Conservation (phyloP, 2,113 vertebrate genomes). For the Odontophorus gujanensis region DNA sequence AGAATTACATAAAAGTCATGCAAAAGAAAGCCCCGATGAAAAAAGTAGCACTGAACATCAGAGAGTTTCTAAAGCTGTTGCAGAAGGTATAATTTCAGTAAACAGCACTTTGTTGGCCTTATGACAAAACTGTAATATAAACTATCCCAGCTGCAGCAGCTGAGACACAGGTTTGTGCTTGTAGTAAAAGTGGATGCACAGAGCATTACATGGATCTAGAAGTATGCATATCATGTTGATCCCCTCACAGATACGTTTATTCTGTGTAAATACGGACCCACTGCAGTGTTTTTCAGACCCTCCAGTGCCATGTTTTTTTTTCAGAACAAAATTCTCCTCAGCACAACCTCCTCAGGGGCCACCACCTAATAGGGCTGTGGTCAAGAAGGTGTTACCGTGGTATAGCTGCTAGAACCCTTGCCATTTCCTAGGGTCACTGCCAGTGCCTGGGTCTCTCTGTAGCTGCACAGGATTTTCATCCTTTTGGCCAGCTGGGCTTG, state of each 20-base stretch:
- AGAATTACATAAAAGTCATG: neutral
- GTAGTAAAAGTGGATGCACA: neutral
- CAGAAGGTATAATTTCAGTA: neutral
- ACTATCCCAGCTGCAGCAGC: neutral
- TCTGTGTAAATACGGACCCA: neutral
- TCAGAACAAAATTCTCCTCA: neutral
- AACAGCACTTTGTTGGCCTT: neutral
- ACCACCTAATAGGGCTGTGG: neutral
- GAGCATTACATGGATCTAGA: neutral
- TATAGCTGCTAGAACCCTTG: neutral
- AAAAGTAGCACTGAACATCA: neutral
- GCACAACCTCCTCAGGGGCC: neutral
- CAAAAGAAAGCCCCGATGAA: neutral
- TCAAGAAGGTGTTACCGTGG: neutral
- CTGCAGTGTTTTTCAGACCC: neutral
- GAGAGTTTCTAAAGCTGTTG: neutral
- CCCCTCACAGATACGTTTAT: neutral
- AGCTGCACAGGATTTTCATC: neutral
- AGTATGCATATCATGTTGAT: neutral
- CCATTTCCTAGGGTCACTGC: neutral
- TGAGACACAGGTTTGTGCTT: neutral
- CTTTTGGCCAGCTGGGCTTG: rapidly evolving
- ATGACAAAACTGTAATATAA: neutral
- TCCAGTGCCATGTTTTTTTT: neutral
- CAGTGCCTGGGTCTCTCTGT: neutral